Evolutionary conservation across 2,113 vertebrate genomes (phyloP), one percentile per base, ranked within the genome.

Genomic region (Anguilla rostrata): DNA sequence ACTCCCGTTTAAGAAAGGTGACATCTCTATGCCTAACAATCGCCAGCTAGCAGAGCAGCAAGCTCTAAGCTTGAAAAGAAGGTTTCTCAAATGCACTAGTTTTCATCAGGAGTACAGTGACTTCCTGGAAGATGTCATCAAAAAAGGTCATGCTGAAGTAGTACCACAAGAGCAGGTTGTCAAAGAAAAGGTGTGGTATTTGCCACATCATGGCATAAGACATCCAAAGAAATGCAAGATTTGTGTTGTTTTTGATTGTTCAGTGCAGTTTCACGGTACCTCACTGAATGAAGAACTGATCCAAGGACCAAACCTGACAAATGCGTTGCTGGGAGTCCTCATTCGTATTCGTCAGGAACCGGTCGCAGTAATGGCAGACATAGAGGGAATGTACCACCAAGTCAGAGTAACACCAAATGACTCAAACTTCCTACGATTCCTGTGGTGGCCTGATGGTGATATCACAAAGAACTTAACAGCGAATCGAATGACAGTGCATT

Each of bases 371-470:
- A 85, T 88, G 85, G 84, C 81, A 14, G 81, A 85, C 39, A 80
- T 90, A 0, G 29, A 85, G 34, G 22, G 49, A 14, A 90, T 88
- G 83, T 90, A 86, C 41, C 56, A 90, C n/a, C 79, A 90, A 22
- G 82, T 89, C 7, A 14, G 85, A 71, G 63, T 88, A 2, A 39
- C 26, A 49, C 4, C 57, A 26, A 46, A 83, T 29, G 85, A 86
- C 26, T 14, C 2, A 41, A 43, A 86, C 66, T 3, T 79, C 34
- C 26, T 86, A 29, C 39, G 43, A 5, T 85, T 82, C 46, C 53
- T 89, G 7, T 89, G 88, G 90, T 88, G 88, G 86, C 78, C 75
- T n/a, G 40, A 39, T 11, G 88, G 87, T 16, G 75, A 88, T 29
- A 12, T 40, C n/a, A 39, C 40, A 26, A 3, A 75, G 63, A 34